Evolutionary conservation across 2,797 vertebrate genomes (phyloP).

Genomic region (Alauda arvensis): DNA sequence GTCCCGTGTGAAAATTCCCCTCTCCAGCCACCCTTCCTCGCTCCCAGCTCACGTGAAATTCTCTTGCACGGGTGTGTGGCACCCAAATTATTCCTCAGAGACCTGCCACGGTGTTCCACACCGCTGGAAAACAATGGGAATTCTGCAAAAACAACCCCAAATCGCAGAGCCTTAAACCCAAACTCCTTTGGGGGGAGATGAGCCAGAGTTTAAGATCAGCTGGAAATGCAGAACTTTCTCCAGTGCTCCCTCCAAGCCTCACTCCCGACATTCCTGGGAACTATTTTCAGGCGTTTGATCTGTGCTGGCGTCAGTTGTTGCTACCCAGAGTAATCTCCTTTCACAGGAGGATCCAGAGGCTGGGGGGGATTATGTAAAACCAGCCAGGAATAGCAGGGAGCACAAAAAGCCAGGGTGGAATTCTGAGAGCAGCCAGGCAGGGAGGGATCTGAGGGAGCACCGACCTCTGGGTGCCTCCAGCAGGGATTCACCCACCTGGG

Average conservation of each 20-base stretch:
- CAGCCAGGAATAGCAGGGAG: constrained; percentile 32
- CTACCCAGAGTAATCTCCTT: constrained; percentile 50
- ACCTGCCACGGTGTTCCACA: neutral
- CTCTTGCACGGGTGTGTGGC: neutral
- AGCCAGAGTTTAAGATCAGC: too few relatives aligned
- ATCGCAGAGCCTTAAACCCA: neutral
- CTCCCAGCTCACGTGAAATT: neutral
- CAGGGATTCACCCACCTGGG: neutral
- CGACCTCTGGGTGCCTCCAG: neutral
- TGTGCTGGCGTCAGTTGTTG: constrained; percentile 26
- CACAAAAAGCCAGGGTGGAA: neutral
- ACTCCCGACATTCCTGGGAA: neutral
- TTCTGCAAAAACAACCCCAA: neutral
- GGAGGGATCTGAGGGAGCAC: neutral
- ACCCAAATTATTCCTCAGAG: neutral
- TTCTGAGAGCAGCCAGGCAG: neutral
- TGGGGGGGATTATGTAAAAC: constrained; percentile 33
- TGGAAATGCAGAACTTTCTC: neutral
- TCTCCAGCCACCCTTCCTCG: neutral
- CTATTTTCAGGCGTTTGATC: constrained; percentile 42
- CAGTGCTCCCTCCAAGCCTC: neutral
- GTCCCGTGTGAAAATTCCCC: too few relatives aligned
- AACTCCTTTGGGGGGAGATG: neutral
- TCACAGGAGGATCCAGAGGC: constrained; percentile 16
- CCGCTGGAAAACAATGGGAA: neutral